Conservation (phyloP, 2,797 vertebrate species). For the Gambusia yucatana region DNA sequence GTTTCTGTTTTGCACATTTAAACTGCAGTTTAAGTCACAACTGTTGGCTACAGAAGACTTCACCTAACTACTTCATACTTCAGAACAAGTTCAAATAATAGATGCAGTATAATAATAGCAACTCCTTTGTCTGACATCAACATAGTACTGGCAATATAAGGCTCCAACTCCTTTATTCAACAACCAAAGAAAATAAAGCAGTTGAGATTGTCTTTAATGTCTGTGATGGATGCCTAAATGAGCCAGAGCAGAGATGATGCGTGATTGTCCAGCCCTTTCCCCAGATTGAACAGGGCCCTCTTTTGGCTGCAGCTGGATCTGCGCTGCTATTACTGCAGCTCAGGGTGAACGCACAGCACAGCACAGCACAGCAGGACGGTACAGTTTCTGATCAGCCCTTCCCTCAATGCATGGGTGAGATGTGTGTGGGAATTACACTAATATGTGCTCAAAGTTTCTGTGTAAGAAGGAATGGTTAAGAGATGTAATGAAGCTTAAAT, state of each 20-base stretch:
- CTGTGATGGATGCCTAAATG: constrained; percentile 26
- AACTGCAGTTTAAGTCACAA: constrained; percentile 59
- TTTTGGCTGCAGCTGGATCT: constrained; percentile 50
- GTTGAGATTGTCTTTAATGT: constrained; percentile 57
- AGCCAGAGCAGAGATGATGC: constrained; percentile 22
- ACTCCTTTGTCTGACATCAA: constrained; percentile 71
- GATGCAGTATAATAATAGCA: constrained; percentile 45
- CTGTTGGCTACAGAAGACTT: constrained; percentile 58
- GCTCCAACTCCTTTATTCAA: constrained; percentile 40
- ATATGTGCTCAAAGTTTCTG: background rate
- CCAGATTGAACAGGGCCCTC: constrained; percentile 31
- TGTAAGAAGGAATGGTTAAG: background rate
- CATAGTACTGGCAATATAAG: constrained; percentile 66
- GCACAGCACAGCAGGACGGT: constrained; percentile 22
- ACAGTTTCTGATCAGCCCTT: constrained; percentile 63
- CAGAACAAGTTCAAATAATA: constrained; percentile 46
- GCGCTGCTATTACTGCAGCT: constrained; percentile 35
- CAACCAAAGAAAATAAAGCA: constrained; percentile 33
- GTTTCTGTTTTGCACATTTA: constrained; percentile 54
- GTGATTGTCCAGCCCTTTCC: constrained; percentile 54
- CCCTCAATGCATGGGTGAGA: constrained; percentile 1
- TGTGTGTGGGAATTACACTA: constrained; percentile 18
- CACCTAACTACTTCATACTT: constrained; percentile 55
- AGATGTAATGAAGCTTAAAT: background rate
- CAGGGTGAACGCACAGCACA: constrained; percentile 18